Evolutionary conservation across 2,888 invertebrate species (phyloP).

Genomic region (Nomada fucata): DNA sequence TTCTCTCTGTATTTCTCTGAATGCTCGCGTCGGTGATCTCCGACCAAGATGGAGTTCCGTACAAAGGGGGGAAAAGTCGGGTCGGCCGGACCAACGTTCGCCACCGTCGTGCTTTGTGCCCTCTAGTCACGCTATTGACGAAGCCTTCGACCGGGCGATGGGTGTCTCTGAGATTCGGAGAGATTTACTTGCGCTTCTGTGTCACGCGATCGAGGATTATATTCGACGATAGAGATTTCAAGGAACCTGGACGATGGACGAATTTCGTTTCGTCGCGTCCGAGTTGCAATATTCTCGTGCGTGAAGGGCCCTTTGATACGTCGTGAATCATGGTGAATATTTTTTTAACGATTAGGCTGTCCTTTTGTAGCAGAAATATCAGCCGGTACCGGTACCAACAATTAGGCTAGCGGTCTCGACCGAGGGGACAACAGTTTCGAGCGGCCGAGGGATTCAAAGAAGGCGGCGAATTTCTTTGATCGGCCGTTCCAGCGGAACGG

Average conservation of each 20-base stretch:
- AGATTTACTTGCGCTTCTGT: background rate
- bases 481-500: constrained; percentile 64
- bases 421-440: constrained; percentile 67
- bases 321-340: constrained; percentile 40
- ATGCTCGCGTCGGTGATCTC: constrained; percentile 39
- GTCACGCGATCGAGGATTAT: background rate
- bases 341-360: constrained; percentile 39
- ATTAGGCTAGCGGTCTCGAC: constrained; percentile 66
- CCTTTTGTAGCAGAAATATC: constrained; percentile 43
- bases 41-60: constrained; percentile 28
- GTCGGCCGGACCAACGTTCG: constrained; percentile 10
- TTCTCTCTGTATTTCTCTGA: constrained; percentile 30
- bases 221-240: background rate
- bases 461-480: constrained; percentile 68
- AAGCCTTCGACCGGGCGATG: background rate
- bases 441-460: constrained; percentile 66
- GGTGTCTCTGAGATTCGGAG: background rate
- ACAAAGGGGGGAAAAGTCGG: constrained; percentile 53
- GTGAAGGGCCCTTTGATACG: background rate
- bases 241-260: no score
- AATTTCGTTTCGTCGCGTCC: no score
- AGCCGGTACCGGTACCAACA: constrained; percentile 46
- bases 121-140: constrained; percentile 38
- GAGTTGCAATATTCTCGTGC: background rate
- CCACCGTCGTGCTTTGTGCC: constrained; percentile 31